Evolutionary conservation across 2,113 vertebrate species (phyloP).

Genomic region (Tretioscincus oriximinensis): DNA sequence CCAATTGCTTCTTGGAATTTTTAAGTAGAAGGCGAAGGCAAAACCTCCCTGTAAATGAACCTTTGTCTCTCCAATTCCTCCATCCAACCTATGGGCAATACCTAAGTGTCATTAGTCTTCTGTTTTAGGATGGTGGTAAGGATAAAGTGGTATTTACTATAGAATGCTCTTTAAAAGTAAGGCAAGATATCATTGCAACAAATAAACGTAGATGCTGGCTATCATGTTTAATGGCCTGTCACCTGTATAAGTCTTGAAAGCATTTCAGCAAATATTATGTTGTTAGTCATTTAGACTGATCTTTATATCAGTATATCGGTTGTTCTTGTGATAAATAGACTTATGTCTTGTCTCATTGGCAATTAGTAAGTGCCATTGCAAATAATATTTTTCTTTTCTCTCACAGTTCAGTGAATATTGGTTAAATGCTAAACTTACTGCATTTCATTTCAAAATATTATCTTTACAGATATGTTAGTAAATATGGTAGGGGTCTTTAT

Average conservation of each 20-base stretch:
- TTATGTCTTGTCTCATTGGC: background rate
- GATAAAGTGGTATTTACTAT: too few relatives aligned
- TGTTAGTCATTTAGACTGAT: background rate
- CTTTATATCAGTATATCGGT: too few relatives aligned
- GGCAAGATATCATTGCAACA: too few relatives aligned
- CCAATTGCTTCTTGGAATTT: too few relatives aligned
- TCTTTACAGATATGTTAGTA: background rate
- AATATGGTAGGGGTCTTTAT: too few relatives aligned
- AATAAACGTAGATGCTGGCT: fast-evolving
- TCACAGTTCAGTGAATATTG: background rate
- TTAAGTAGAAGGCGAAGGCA: too few relatives aligned
- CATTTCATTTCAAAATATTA: background rate
- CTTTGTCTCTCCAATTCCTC: too few relatives aligned
- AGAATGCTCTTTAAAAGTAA: too few relatives aligned
- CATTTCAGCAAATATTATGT: background rate
- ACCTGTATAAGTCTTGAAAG: background rate
- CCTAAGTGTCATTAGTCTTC: too few relatives aligned
- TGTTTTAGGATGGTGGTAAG: too few relatives aligned
- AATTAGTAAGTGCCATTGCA: background rate
- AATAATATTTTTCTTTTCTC: background rate
- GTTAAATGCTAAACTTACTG: background rate
- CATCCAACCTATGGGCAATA: too few relatives aligned
- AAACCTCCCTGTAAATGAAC: too few relatives aligned
- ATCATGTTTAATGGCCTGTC: background rate
- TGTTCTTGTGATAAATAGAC: background rate